Percentiles rank a stretch among this genome's conserved stretches.
These are phyloP conservation scores for Mechanitis messenoides DNA, from an alignment of 2,888 invertebrate species.

Conservation along the genomic window DNA sequence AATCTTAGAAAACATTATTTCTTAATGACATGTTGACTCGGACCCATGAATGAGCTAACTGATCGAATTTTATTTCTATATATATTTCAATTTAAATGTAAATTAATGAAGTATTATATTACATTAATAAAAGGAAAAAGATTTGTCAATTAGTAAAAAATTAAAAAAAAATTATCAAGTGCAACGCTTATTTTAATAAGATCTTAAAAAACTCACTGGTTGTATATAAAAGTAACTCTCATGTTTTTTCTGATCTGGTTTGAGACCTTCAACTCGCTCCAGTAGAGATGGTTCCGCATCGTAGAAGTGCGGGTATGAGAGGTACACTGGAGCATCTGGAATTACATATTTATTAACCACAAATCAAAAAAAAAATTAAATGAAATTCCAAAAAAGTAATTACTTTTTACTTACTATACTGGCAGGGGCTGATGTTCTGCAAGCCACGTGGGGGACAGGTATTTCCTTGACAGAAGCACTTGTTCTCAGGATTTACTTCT, in stretches of 20 bases:
- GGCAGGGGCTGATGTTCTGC: constrained; percentile 91
- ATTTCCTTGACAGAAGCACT: constrained; percentile 85
- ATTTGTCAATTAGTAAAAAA: no score
- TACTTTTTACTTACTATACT: constrained; percentile 80
- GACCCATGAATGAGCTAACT: no score
- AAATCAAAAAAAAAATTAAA: not conserved
- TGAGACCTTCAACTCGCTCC: constrained; percentile 82
- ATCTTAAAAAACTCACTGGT: constrained; percentile 73
- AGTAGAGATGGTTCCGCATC: constrained; percentile 84
- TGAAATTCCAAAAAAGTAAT: no score
- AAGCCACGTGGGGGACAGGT: constrained; percentile 84
- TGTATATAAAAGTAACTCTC: constrained; percentile 90
- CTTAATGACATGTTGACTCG: no score
- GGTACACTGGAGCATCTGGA: constrained; percentile 89
- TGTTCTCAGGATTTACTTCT: constrained; percentile 80
- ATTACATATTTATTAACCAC: constrained; percentile 23
- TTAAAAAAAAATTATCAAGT: no score
- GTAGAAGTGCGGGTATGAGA: constrained; percentile 93
- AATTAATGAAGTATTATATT: no score
- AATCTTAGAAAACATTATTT: no score
- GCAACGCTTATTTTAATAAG: no score
- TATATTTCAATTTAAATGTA: no score
- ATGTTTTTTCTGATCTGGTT: constrained; percentile 81
- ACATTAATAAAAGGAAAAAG: no score
- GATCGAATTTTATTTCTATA: no score